These are phyloP conservation scores for Chionodraco myersi DNA, from an alignment of 2,113 vertebrate genomes.

Conservation along the genomic window DNA sequence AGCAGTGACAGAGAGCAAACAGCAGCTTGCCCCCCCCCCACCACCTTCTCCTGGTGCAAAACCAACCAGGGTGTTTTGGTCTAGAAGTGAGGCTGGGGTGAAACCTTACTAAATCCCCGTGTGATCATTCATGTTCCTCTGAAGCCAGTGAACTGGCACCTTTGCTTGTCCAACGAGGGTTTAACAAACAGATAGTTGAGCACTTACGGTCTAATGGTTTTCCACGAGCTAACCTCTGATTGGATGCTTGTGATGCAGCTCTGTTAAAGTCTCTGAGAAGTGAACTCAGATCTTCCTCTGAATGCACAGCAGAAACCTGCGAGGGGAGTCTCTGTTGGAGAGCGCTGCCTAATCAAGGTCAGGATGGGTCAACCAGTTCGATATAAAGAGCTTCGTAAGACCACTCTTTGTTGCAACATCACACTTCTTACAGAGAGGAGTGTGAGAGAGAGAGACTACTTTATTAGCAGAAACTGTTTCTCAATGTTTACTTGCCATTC, in stretches of 20 bases:
- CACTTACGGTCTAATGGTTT: slow-evolving; percentile 31
- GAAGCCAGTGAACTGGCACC: slow-evolving; percentile 49
- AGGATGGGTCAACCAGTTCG: slow-evolving; percentile 34
- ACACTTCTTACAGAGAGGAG: slow-evolving; percentile 55
- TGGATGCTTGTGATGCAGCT: slow-evolving; percentile 41
- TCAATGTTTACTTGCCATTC: slow-evolving; percentile 76
- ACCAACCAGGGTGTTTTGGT: slow-evolving; percentile 30
- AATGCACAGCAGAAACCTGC: slow-evolving; percentile 21
- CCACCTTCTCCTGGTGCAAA: slow-evolving; percentile 11
- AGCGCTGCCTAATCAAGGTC: slow-evolving; percentile 29
- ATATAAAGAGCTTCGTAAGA: slow-evolving; percentile 47
- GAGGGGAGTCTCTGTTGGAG: slow-evolving; percentile 23
- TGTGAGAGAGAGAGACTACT: slow-evolving; percentile 63
- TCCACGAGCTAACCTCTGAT: slow-evolving; percentile 49
- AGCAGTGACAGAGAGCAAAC: slow-evolving; percentile 46
- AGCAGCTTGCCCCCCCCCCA: slow-evolving; percentile 28
- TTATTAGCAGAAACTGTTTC: slow-evolving; percentile 64
- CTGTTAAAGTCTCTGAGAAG: slow-evolving; percentile 28
- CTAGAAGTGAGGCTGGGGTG: slow-evolving; percentile 33
- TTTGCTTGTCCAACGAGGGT: slow-evolving; percentile 45
- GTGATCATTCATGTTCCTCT: slow-evolving; percentile 62
- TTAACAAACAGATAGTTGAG: slow-evolving; percentile 42
- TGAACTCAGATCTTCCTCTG: slow-evolving; percentile 44
- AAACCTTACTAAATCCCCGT: slow-evolving; percentile 63
- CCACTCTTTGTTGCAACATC: slow-evolving; percentile 58